These are phyloP conservation scores for Zeus faber DNA, from an alignment of 2,113 vertebrate species.

Conservation along the genomic window DNA sequence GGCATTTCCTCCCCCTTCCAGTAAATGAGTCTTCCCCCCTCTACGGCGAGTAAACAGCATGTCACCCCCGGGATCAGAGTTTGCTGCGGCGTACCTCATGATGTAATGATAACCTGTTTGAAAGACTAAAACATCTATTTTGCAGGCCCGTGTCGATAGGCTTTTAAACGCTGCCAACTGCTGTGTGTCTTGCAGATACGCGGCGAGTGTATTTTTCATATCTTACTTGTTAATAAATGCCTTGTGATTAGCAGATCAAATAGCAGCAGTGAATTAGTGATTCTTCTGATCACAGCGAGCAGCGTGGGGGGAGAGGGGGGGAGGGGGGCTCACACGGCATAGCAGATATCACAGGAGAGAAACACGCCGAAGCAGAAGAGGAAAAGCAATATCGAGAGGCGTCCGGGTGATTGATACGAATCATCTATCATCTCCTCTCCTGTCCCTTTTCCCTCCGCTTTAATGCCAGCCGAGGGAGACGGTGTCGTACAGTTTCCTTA, in stretches of 20 bases:
- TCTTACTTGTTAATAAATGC: slow-evolving; percentile 72
- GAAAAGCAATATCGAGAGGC: slow-evolving; percentile 7
- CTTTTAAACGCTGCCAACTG: slow-evolving; percentile 42
- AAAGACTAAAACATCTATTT: slow-evolving; percentile 55
- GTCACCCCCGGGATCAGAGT: slow-evolving; percentile 23
- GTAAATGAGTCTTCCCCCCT: not conserved
- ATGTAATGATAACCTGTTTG: slow-evolving; percentile 58
- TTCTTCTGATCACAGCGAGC: slow-evolving; percentile 65
- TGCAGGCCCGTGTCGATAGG: slow-evolving; percentile 28
- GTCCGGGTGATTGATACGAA: slow-evolving; percentile 3
- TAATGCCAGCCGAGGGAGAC: too few relatives aligned
- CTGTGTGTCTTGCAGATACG: slow-evolving; percentile 51
- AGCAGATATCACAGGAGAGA: slow-evolving; percentile 28
- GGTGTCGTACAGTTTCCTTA: not conserved
- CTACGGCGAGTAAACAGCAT: too few relatives aligned
- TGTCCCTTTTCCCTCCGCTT: too few relatives aligned
- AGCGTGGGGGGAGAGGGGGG: slow-evolving; percentile 31
- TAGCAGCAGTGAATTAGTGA: slow-evolving; percentile 56
- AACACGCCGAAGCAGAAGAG: not conserved
- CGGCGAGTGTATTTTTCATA: too few relatives aligned
- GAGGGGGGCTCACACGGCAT: slow-evolving; percentile 40
- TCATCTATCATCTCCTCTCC: slow-evolving; percentile 17
- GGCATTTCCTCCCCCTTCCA: too few relatives aligned
- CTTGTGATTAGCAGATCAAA: slow-evolving; percentile 70
- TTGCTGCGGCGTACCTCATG: slow-evolving; percentile 34